Percentiles rank a stretch among this genome's conserved stretches.
Evolutionary conservation across 2,113 vertebrate species (phyloP).

Genomic region (Beaufortia kweichowensis): DNA sequence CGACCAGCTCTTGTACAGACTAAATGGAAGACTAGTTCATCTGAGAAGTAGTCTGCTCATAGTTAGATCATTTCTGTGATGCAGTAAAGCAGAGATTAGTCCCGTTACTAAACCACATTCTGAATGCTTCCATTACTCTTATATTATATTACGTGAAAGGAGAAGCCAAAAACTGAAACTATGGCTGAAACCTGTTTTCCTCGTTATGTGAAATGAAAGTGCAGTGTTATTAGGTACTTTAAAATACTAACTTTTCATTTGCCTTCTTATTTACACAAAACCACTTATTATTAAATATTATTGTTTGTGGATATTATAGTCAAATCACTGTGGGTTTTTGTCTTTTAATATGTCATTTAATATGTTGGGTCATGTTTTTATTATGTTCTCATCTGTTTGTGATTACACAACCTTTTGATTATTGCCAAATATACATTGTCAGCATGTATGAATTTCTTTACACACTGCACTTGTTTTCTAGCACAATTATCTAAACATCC

Average conservation of each 20-base stretch:
- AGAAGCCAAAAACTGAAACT: background rate
- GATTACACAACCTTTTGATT: too few relatives aligned
- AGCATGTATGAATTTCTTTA: too few relatives aligned
- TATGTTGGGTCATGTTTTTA: too few relatives aligned
- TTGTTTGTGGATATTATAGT: too few relatives aligned
- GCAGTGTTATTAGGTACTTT: background rate
- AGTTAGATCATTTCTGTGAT: constrained; percentile 3
- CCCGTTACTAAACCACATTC: background rate
- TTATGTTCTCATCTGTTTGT: too few relatives aligned
- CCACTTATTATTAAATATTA: too few relatives aligned
- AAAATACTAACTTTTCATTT: background rate
- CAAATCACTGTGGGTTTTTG: too few relatives aligned
- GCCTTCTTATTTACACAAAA: background rate
- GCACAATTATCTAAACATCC: too few relatives aligned
- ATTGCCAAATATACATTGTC: too few relatives aligned
- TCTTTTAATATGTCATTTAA: too few relatives aligned
- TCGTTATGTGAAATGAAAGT: background rate
- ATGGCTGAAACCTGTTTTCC: background rate
- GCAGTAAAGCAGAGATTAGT: constrained; percentile 3
- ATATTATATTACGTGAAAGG: background rate
- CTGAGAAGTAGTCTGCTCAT: background rate
- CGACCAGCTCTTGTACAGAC: too few relatives aligned
- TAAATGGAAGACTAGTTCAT: background rate
- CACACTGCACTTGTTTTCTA: too few relatives aligned
- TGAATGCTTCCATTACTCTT: background rate